Conservation (phyloP, 1,140 invertebrate species). For the Danaus plexippus region DNA sequence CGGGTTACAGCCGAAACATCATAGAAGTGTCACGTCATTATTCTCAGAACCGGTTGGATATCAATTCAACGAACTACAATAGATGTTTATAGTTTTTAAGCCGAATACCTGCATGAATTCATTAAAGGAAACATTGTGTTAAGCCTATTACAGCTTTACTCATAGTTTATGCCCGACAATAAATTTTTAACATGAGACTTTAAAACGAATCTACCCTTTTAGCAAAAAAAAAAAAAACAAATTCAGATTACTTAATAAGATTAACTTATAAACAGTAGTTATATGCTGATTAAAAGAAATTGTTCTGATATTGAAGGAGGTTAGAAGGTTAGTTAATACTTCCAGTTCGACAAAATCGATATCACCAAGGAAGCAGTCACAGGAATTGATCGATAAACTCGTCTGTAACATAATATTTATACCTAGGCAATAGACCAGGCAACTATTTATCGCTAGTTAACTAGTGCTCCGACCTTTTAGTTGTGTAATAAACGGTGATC, state of each 20-base stretch:
- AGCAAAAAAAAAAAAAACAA: too few relatives aligned
- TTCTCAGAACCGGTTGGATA: conserved; percentile 54
- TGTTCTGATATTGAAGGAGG: too few relatives aligned
- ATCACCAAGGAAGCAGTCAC: conserved; percentile 21
- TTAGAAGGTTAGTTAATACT: neutral
- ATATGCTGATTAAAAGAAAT: too few relatives aligned
- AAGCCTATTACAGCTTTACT: neutral
- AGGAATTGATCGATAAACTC: neutral
- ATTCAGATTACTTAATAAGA: too few relatives aligned
- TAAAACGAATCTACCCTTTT: too few relatives aligned
- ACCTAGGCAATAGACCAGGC: conserved; percentile 37
- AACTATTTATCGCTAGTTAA: conserved; percentile 42
- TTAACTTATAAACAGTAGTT: too few relatives aligned
- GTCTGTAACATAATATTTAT: conserved; percentile 19
- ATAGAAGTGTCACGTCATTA: conserved; percentile 39
- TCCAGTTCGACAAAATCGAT: conserved; percentile 15
- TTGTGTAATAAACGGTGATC: conserved; percentile 45
- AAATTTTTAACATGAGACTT: too few relatives aligned
- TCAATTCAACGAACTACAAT: conserved; percentile 36
- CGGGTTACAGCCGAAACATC: conserved; percentile 3
- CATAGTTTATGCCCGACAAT: too few relatives aligned
- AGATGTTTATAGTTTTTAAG: conserved; percentile 29
- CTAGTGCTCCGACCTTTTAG: conserved; percentile 39
- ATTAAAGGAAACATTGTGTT: conserved; percentile 8
- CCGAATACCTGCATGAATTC: conserved; percentile 29